Base-by-base conservation (phyloP, 2,797 vertebrate genomes). In the Champsocephalus gunnari region DNA sequence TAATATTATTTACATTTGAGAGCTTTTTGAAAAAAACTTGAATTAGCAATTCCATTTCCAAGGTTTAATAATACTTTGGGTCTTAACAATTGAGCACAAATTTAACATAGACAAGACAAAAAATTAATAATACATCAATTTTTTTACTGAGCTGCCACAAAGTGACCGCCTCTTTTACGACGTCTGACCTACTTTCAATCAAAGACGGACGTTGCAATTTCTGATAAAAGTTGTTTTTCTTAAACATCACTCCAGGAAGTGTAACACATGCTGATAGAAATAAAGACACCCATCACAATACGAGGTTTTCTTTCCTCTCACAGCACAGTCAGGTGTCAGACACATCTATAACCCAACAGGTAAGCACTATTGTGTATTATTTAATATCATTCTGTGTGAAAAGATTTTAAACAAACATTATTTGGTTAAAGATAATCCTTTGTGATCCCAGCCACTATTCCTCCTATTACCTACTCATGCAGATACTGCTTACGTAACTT, bases 221-320 rank as follows among this genome's bases (percentile, higher is more conserved):
- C 28, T 1, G 4, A 28, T 28, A 28, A 24, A 3, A 28, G 3
- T 3, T 28, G 3, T 28, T 4, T 28, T 28, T 61, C 14, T 9
- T 3, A 2, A 28, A 28, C 28, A 16, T 64, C 68, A 21, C 9
- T 5, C 59, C 10, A 77, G 71, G 81, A 90, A 89, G 75, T 78
- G 79, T 80, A 80, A 80, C 59, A 58, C 10, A n/a, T 34, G 0
- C 28, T 28, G 28, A 28, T 28, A 28, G 28, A 28, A 28, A 28
- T 28, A 28, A 28, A 28, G 28, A 28, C 4, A 5, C 16, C 9
- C 12, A 49, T 45, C 24, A 7, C 2, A 19, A 24, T 28, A 9
- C 9, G 12, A 32, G 3, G 3, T 19, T 0, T 7, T 1, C 11
- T 16, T 16, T 55, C 17, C 38, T 51, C 58, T 21, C 24, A 10